phyloP scores from a whole-genome alignment of 2,888 invertebrate genomes.

The Polylopha cassiicola region DNA sequence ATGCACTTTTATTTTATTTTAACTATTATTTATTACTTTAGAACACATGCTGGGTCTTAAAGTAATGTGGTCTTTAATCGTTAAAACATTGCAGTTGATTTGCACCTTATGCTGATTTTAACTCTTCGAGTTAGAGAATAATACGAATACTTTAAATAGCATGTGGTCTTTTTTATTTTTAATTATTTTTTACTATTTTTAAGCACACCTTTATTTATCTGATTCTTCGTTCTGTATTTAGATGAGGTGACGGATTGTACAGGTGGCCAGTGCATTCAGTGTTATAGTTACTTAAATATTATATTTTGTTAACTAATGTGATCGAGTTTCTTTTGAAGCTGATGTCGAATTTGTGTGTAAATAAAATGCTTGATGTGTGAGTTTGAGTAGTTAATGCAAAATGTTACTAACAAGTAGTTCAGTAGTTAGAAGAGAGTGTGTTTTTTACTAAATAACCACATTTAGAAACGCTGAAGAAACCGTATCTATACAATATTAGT shows the following conservation, averaged over 20 bases:
- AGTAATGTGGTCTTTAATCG: neutral
- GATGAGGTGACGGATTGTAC: slow-evolving; percentile 12
- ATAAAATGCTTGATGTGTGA: no score
- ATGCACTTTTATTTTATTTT: slow-evolving; percentile 65
- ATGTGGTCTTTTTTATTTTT: slow-evolving; percentile 1
- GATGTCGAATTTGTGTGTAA: no score
- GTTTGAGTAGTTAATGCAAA: no score
- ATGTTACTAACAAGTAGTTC: no score
- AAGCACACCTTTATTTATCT: slow-evolving; percentile 16
- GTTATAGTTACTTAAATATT: slow-evolving; percentile 10
- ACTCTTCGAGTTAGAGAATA: no score
- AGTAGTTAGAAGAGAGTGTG: no score
- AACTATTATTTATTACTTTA: slow-evolving; percentile 33
- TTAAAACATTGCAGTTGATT: slow-evolving; percentile 11
- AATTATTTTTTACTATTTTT: no score
- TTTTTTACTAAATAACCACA: no score
- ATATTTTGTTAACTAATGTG: neutral
- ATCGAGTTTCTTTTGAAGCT: neutral
- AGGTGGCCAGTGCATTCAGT: slow-evolving; percentile 1
- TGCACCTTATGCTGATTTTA: slow-evolving; percentile 1
- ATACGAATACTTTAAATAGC: slow-evolving; percentile 5
- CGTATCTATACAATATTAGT: no score
- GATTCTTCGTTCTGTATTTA: slow-evolving; percentile 8
- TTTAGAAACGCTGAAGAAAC: no score
- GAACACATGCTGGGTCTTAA: slow-evolving; percentile 17